A percentile compares a stretch with the other conserved stretches of the same genome.
phyloP scores from a whole-genome alignment of 2,113 vertebrate genomes.

The Microtus pennsylvanicus region DNA sequence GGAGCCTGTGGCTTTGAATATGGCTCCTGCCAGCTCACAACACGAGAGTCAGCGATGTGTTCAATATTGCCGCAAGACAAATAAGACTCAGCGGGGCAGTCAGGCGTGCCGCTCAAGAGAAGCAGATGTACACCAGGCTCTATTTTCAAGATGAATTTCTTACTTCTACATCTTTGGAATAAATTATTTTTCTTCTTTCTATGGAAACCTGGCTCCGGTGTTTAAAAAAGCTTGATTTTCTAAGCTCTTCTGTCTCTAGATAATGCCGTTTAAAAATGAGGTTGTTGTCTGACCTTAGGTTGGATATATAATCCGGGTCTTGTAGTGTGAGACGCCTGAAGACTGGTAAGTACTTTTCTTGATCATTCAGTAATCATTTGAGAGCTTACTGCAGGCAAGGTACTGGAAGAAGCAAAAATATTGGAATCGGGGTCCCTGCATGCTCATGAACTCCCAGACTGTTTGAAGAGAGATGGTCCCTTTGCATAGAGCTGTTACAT shows the following conservation, averaged over 20 bases:
- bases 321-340: not conserved
- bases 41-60: not conserved
- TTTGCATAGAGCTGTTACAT: not conserved
- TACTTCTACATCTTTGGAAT: constrained; percentile 84
- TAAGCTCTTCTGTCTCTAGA: constrained; percentile 46
- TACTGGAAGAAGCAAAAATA: not conserved
- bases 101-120: constrained; percentile 34
- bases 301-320: not conserved
- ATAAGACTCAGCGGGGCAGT: not conserved
- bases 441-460: not conserved
- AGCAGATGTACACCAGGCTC: constrained; percentile 52
- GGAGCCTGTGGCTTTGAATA: constrained; percentile 33
- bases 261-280: constrained; percentile 44
- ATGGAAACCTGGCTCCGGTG: constrained; percentile 62
- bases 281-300: not conserved
- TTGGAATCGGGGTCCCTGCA: not conserved
- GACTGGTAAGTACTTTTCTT: constrained; percentile 58
- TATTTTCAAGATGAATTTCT: constrained; percentile 78
- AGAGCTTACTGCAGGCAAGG: not conserved
- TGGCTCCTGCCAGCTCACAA: constrained; percentile 20
- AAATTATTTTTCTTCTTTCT: constrained; percentile 85
- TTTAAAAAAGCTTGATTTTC: constrained; percentile 67
- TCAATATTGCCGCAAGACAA: constrained; percentile 22
- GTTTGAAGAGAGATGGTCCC: not conserved
- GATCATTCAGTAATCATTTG: not conserved